These are phyloP conservation scores for Parasteatoda tepidariorum DNA, from an alignment of 1,140 invertebrate genomes.

Conservation along the genomic window DNA sequence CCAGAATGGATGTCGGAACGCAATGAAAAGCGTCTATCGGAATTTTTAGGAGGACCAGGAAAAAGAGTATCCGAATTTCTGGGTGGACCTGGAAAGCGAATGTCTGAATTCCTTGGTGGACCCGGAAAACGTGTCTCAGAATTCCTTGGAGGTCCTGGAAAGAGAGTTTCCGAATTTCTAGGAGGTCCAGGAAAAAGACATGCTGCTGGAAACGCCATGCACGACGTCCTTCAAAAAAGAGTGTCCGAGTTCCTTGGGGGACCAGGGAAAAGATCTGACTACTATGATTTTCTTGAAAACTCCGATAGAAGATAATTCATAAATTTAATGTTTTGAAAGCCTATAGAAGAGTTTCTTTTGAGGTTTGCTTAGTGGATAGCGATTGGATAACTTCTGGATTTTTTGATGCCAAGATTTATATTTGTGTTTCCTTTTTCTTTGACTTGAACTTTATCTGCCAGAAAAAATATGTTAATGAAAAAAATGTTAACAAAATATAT, in stretches of 20 bases:
- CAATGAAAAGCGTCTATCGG: slow-evolving; percentile 10
- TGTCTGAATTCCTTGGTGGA: slow-evolving; percentile 64
- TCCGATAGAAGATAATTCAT: slow-evolving; percentile 32
- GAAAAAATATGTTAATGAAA: neutral
- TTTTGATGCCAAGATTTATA: neutral
- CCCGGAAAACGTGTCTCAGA: slow-evolving; percentile 61
- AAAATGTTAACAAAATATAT: neutral
- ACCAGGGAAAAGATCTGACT: slow-evolving; percentile 52
- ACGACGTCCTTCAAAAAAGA: slow-evolving; percentile 45
- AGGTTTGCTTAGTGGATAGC: neutral
- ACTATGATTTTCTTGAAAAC: slow-evolving; percentile 30
- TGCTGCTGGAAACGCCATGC: neutral
- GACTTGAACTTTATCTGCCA: neutral
- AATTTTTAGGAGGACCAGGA: slow-evolving; percentile 60
- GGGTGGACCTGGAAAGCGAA: slow-evolving; percentile 63
- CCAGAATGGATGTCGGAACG: slow-evolving; percentile 27
- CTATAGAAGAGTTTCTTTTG: neutral
- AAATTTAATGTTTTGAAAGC: neutral
- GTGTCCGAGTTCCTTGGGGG: slow-evolving; percentile 64
- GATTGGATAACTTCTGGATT: slow-evolving; percentile 36
- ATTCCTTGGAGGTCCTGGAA: slow-evolving; percentile 56
- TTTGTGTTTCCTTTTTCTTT: neutral
- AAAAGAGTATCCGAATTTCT: slow-evolving; percentile 65
- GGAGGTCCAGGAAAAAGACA: slow-evolving; percentile 59
- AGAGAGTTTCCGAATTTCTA: slow-evolving; percentile 63